Evolutionary conservation across 2,797 vertebrate genomes (phyloP).

Genomic region (Notolepis coatsorum): DNA sequence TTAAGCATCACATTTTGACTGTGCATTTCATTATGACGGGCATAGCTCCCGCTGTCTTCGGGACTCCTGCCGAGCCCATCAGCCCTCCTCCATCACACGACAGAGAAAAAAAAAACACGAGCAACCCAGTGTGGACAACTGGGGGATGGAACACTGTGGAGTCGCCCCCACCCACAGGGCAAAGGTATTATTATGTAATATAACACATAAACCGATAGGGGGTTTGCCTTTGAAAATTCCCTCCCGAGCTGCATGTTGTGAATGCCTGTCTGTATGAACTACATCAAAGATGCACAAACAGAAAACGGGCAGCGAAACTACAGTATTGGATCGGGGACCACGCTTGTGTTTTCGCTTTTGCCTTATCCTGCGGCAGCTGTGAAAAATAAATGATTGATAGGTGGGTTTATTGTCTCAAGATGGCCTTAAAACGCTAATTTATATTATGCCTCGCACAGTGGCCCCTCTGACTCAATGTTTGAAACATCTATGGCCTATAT

Average conservation of each 20-base stretch:
- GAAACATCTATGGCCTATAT: conserved; percentile 53
- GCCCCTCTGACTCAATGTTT: conserved; percentile 44
- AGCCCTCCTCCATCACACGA: conserved; percentile 24
- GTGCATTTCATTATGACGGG: conserved; percentile 43
- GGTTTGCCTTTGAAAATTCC: conserved; percentile 46
- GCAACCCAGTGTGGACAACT: conserved; percentile 57
- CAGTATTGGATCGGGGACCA: conserved; percentile 12
- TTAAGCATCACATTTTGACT: conserved; percentile 25
- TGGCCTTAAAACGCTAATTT: conserved; percentile 30
- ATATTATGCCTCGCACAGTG: conserved; percentile 18
- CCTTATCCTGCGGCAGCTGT: conserved; percentile 8
- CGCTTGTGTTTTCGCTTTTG: conserved; percentile 28
- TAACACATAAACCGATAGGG: conserved; percentile 63
- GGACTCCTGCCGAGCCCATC: conserved; percentile 56
- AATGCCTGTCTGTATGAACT: conserved; percentile 24
- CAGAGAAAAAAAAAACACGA: too few relatives aligned
- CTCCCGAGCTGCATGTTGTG: conserved; percentile 46
- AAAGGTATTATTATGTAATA: conserved; percentile 77
- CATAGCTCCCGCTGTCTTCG: conserved; percentile 48
- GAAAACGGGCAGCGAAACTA: conserved; percentile 30
- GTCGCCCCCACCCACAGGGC: conserved; percentile 61
- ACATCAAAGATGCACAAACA: not conserved
- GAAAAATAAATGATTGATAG: conserved; percentile 60
- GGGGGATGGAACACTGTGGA: conserved; percentile 52
- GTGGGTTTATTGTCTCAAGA: conserved; percentile 23